A percentile compares a stretch with the other conserved stretches of the same genome.
These are phyloP conservation scores for Pseudopipra pipra DNA, from an alignment of 2,113 vertebrate genomes.

Conservation along the genomic window DNA sequence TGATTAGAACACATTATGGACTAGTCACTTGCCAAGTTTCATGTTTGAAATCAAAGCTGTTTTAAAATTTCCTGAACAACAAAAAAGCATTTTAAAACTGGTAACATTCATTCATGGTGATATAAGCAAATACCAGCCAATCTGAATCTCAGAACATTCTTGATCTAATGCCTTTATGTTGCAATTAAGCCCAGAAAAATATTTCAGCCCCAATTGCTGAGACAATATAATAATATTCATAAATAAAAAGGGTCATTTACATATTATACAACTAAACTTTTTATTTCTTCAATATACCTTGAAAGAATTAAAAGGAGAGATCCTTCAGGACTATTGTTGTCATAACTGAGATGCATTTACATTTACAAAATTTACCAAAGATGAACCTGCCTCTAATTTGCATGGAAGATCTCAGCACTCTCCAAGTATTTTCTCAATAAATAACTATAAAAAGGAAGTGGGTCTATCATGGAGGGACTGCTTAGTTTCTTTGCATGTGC, in stretches of 20 bases:
- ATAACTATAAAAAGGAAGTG: neutral
- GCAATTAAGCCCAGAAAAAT: constrained; percentile 32
- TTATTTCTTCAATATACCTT: neutral
- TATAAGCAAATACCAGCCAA: constrained; percentile 72
- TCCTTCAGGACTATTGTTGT: constrained; percentile 27
- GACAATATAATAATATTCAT: constrained; percentile 51
- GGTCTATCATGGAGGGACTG: neutral
- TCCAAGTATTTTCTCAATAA: neutral
- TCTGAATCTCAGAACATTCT: constrained; percentile 66
- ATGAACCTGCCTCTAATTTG: neutral
- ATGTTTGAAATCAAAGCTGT: constrained; percentile 78
- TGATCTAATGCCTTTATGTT: constrained; percentile 65
- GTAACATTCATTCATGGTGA: constrained; percentile 64
- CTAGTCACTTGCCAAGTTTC: constrained; percentile 69
- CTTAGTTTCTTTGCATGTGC: neutral
- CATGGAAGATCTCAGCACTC: neutral
- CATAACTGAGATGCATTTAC: constrained; percentile 19
- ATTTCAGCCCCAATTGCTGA: constrained; percentile 45
- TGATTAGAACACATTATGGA: constrained; percentile 77
- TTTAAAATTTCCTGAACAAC: constrained; percentile 73
- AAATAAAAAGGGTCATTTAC: constrained; percentile 27
- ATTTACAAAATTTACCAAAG: constrained; percentile 4
- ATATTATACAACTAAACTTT: constrained; percentile 8
- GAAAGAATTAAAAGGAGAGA: constrained; percentile 21
- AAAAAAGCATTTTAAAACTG: constrained; percentile 72